Base-by-base conservation (phyloP, 2,113 vertebrate species). In the Lagenorhynchus albirostris region DNA sequence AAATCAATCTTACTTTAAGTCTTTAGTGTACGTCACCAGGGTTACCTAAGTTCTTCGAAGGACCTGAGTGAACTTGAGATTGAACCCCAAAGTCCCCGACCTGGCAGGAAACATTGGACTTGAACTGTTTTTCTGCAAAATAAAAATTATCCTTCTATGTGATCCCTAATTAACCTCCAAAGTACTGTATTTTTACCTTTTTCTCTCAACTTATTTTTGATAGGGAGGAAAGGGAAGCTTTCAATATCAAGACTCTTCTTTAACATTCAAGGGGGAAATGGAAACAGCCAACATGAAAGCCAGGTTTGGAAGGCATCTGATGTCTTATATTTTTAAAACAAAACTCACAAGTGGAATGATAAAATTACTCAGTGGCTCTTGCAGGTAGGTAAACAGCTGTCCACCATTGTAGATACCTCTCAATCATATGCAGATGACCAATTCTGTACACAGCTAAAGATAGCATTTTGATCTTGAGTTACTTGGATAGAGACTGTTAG, bases 31-130 rank as follows among this genome's bases (percentile, higher is more conserved):
- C 80, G 26, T 91, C 44, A 31, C 41, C 26, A 91, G 60, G 68
- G 92, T 88, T 76, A 91, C 25, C 6, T 25, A 76, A 73, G 9
- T 80, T 86, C 73, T 93, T 79, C 85, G 77, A 97, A 92, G 38
- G n/a, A 92, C 53, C 14, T 44, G 60, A 41, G 36, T 7, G 47
- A 96, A 70, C 21, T 89, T 82, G 53, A 81, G 21, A 93, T 93
- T 84, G 47, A 96, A 94, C n/a, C 33, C n/a, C 26, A 8, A 74
- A 85, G 38, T 85, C 44, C 44, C n/a, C 62, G n/a, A 21, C 15
- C 68, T 91, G 36, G 62, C 58, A 76, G 71, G 68, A 95, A 92
- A 65, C 3, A 70, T 3, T 89, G 53, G 44, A 94, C 85, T 94
- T 96, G 20, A 92, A 89, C 18, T 41, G 21, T 71, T 13, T 80